A percentile compares a stretch with the other conserved stretches of the same genome.
These are phyloP conservation scores for Ruditapes philippinarum DNA, from an alignment of 1,140 invertebrate genomes.

Conservation along the genomic window DNA sequence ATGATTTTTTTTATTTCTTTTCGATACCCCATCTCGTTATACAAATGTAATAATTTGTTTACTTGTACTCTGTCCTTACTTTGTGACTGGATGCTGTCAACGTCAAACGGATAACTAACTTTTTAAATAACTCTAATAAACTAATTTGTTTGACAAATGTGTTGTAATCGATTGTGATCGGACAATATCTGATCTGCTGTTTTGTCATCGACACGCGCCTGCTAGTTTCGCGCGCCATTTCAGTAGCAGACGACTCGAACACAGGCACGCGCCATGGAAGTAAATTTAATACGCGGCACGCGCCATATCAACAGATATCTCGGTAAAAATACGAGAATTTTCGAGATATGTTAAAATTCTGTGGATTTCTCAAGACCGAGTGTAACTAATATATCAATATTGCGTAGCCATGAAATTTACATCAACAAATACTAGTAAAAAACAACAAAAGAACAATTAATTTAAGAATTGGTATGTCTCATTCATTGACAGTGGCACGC, in stretches of 20 bases:
- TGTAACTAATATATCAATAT: constrained; percentile 46
- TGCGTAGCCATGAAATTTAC: constrained; percentile 10
- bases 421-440: constrained; percentile 16
- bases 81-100: neutral
- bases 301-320: constrained; percentile 24
- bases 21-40: too few species aligned
- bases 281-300: constrained; percentile 43
- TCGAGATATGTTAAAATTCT: neutral
- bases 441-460: constrained; percentile 36
- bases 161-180: constrained; percentile 10
- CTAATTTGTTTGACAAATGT: constrained; percentile 2
- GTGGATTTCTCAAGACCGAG: neutral
- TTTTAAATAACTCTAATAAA: constrained; percentile 33
- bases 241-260: constrained; percentile 27
- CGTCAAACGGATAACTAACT: neutral
- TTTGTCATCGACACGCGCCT: neutral
- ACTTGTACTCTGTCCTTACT: neutral
- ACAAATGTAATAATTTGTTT: too few species aligned
- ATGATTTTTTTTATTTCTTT: too few species aligned
- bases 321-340: constrained; percentile 22
- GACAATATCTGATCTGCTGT: neutral
- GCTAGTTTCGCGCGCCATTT: neutral
- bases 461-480: constrained; percentile 13
- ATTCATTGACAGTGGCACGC: neutral
- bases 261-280: constrained; percentile 14